phyloP scores from a whole-genome alignment of 2,888 invertebrate genomes.

The Pollenia amentaria region DNA sequence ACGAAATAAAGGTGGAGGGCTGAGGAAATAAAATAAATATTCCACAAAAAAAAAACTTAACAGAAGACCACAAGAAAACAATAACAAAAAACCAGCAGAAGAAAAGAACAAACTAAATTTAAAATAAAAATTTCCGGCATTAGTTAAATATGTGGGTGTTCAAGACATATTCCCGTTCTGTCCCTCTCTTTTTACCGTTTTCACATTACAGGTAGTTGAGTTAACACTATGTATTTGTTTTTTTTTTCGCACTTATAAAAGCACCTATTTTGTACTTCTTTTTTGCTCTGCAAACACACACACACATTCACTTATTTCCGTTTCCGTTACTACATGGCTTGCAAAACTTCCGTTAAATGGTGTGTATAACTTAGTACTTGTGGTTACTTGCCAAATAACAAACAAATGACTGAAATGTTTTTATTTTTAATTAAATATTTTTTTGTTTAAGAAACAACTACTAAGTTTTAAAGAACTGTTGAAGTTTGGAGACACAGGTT shows the following conservation, averaged over 20 bases:
- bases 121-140: conserved; percentile 61
- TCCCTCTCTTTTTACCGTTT: neutral
- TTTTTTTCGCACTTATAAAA: conserved; percentile 1
- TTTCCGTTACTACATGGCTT: conserved; percentile 66
- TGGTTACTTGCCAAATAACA: conserved; percentile 4
- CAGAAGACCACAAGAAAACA: conserved; percentile 19
- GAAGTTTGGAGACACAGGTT: no score
- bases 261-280: neutral
- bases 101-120: conserved; percentile 32
- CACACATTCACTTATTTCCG: conserved; percentile 62
- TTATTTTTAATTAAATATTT: conserved; percentile 16
- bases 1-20: conserved; percentile 12
- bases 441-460: neutral
- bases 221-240: neutral
- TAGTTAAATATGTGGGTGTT: conserved; percentile 62
- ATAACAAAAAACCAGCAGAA: conserved; percentile 2
- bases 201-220: conserved; percentile 20
- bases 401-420: conserved; percentile 1
- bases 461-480: neutral
- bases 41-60: conserved; percentile 14
- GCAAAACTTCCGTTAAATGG: conserved; percentile 55
- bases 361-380: neutral
- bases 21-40: conserved; percentile 5
- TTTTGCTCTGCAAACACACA: neutral
- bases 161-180: neutral